phyloP scores from a whole-genome alignment of 2,797 vertebrate species.

The Graptemys geographica region DNA sequence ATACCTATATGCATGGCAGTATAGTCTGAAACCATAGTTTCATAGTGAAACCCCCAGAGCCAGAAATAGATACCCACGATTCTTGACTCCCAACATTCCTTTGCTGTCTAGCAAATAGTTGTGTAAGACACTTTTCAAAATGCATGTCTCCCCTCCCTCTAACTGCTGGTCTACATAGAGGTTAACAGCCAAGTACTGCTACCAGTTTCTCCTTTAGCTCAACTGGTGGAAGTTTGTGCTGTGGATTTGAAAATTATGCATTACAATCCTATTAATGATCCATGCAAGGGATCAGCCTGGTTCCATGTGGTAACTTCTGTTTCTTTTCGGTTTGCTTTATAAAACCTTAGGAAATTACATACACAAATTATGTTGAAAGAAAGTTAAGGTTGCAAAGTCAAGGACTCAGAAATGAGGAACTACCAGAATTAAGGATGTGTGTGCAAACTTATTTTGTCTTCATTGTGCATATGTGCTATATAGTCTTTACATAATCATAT shows the following conservation, averaged over 20 bases:
- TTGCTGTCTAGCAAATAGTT: not conserved
- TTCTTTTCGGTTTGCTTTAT: conserved; percentile 1
- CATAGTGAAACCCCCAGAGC: not conserved
- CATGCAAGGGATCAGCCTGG: not conserved
- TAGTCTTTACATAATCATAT: not conserved
- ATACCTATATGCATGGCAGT: not conserved
- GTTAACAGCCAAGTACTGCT: not conserved
- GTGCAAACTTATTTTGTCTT: not conserved
- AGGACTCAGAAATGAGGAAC: not conserved
- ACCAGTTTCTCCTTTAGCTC: not conserved
- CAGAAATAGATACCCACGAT: not conserved
- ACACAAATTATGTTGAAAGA: not conserved
- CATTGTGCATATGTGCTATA: not conserved
- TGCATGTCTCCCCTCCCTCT: not conserved
- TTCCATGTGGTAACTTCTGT: not conserved
- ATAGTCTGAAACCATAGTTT: not conserved
- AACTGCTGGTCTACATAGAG: not conserved
- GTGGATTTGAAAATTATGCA: not conserved
- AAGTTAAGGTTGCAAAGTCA: not conserved
- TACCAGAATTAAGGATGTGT: not conserved
- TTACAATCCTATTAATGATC: conserved; percentile 4
- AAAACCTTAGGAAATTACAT: not conserved
- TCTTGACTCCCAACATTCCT: not conserved
- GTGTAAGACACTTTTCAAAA: not conserved
- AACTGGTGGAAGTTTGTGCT: not conserved